Conservation (phyloP, 2,888 invertebrate genomes). For the Habroteleia sp. region DNA sequence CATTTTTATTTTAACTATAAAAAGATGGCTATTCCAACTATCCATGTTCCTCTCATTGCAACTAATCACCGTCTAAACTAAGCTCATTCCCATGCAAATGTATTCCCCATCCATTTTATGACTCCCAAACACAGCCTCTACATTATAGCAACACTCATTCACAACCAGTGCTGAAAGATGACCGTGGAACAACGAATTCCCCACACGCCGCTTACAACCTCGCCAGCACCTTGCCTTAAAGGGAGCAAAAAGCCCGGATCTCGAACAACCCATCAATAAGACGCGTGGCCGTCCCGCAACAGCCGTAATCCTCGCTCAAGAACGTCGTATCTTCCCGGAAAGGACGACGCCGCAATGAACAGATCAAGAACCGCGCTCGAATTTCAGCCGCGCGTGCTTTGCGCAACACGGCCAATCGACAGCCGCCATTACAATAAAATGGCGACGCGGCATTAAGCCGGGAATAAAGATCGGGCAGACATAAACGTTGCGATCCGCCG, state of each 20-base stretch:
- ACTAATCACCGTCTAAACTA: too few species aligned
- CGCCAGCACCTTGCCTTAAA: constrained; percentile 7
- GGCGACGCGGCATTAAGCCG: constrained; percentile 11
- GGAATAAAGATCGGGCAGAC: constrained; percentile 29
- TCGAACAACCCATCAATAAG: constrained; percentile 18
- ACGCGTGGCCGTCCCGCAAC: constrained; percentile 16
- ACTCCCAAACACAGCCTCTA: too few species aligned
- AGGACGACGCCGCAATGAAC: constrained; percentile 17
- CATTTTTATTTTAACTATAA: too few species aligned
- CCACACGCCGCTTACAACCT: too few species aligned
- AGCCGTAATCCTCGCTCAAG: constrained; percentile 2
- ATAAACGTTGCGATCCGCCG: constrained; percentile 36
- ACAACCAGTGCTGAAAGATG: too few species aligned
- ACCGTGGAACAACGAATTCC: too few species aligned
- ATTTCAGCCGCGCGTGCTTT: constrained; percentile 29
- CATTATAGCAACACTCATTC: too few species aligned
- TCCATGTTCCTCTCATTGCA: too few species aligned
- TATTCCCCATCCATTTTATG: too few species aligned
- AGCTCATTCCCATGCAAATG: too few species aligned
- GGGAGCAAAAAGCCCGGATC: not conserved
- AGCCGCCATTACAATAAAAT: constrained; percentile 47
- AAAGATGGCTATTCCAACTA: too few species aligned
- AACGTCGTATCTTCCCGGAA: constrained; percentile 1
- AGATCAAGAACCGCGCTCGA: constrained; percentile 35
- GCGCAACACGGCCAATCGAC: constrained; percentile 15